These are phyloP conservation scores for Ianthella basta DNA, from an alignment of 37 sponge, comb jelly and placozoan species.

Conservation along the genomic window DNA sequence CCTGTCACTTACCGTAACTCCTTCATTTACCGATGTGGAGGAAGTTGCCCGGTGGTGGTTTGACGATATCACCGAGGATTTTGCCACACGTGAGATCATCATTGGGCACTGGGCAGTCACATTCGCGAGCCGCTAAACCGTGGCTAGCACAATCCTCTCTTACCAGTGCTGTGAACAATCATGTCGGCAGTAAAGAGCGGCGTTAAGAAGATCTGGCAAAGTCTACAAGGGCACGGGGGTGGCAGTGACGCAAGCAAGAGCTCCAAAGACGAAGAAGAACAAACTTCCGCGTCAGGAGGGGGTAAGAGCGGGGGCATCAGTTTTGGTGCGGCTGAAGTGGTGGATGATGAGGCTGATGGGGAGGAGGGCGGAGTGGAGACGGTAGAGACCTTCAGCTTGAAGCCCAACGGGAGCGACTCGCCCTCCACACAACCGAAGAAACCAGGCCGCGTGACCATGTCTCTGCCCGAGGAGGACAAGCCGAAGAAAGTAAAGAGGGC, in stretches of 20 bases:
- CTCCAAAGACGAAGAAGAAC: neutral
- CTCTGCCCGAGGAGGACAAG: constrained; percentile 29
- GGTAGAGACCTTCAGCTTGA: neutral
- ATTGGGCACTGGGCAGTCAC: too few species aligned
- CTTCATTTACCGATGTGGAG: too few species aligned
- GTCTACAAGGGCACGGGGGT: too few species aligned
- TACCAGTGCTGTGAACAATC: too few species aligned
- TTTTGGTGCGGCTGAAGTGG: constrained; percentile 15
- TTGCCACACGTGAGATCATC: too few species aligned
- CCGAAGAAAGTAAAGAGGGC: constrained; percentile 28
- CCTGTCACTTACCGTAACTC: too few species aligned
- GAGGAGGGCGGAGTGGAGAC: neutral
- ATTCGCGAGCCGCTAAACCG: too few species aligned
- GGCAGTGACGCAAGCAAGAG: neutral
- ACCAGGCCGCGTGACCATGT: constrained; percentile 7
- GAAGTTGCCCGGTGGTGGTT: too few species aligned
- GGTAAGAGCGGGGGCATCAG: constrained; percentile 16
- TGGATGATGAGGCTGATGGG: constrained; percentile 1
- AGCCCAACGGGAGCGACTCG: constrained; percentile 18
- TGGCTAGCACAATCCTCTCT: too few species aligned
- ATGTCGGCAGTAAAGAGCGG: constrained; percentile 30
- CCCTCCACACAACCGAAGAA: neutral
- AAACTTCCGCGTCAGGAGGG: neutral
- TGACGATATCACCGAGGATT: too few species aligned
- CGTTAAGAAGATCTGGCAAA: constrained; percentile 17